These are phyloP conservation scores for Cariama cristata DNA, from an alignment of 2,113 vertebrate species.

Conservation along the genomic window DNA sequence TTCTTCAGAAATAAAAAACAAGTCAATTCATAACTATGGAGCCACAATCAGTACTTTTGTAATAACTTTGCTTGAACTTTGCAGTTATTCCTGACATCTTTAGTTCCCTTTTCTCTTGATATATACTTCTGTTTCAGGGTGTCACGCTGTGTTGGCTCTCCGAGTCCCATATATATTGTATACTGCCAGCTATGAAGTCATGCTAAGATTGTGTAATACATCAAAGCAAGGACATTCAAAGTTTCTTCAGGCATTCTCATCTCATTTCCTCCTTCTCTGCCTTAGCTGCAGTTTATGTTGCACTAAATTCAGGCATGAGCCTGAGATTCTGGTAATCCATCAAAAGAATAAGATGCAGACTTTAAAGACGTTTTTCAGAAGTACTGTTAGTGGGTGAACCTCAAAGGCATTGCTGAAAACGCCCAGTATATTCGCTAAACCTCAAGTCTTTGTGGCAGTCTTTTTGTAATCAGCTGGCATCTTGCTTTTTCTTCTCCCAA, in stretches of 20 bases:
- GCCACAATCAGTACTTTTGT: neutral
- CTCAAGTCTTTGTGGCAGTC: slow-evolving; percentile 20
- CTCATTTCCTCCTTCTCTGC: slow-evolving; percentile 24
- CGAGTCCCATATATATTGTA: neutral
- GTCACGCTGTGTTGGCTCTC: neutral
- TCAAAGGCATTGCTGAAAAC: slow-evolving; percentile 46
- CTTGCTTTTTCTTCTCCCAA: neutral
- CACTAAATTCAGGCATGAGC: slow-evolving; percentile 3
- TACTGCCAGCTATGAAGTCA: slow-evolving; percentile 58
- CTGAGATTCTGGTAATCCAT: slow-evolving; percentile 3
- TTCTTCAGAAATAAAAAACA: neutral
- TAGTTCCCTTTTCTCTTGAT: slow-evolving; percentile 38
- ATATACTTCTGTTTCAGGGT: slow-evolving; percentile 44
- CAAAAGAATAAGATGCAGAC: slow-evolving; percentile 35
- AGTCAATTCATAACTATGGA: neutral
- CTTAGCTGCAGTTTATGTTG: slow-evolving; percentile 8
- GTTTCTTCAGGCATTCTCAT: slow-evolving; percentile 40
- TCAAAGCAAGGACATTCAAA: slow-evolving; percentile 41
- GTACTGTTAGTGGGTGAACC: slow-evolving; percentile 14
- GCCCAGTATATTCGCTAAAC: neutral
- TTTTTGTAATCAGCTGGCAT: slow-evolving; percentile 16
- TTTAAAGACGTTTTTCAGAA: slow-evolving; percentile 45
- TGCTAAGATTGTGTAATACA: slow-evolving; percentile 34
- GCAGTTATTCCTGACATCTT: slow-evolving; percentile 43
- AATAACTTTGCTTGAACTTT: slow-evolving; percentile 28